Evolutionary conservation across 2,113 vertebrate genomes (phyloP), one percentile per base, ranked within the genome.

Genomic region (Rhinichthys klamathensis): DNA sequence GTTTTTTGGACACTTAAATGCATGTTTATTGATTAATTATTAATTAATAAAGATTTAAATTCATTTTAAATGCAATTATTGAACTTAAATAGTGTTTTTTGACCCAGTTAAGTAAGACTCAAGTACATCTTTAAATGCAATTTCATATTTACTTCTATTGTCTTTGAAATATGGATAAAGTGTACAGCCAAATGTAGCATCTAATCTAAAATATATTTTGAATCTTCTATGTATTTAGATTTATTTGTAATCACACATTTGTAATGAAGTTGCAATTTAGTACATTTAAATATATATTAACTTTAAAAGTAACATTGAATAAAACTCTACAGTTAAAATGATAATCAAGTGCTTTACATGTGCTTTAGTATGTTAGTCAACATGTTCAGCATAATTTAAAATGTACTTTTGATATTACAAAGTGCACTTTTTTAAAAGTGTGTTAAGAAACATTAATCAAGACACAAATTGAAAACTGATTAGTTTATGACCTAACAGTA

Each of bases 401-500:
- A 41, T 41, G 38, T 9, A 8, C 38, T 9, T 41, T 41, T 41
- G 21, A 23, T 2, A 21, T 56, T 56, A 56, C 18, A 56, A 23
- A 51, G 6, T 56, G 54, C 54, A 8, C 21, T 56, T 56, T 56
- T 56, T 21, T 9, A 21, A 56, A 56, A 56, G 54, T 21, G 18
- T 21, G 18, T 56, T 21, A 21, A 56, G 7, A 56, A 56, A 23
- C 30, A 54, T 70, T 46, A 61, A 21, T 51, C 44, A 61, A 80
- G 60, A 49, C 61, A 27, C 0, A 65, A 84, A 35, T 72, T 4
- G 4, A 75, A 79, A 56, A 69, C 32, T 10, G n/a, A 25, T 25
- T 15, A 16, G 41, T n/a, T 60, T 44, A 78, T n/a, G 18, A 63
- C 51, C 84, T 63, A 77, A 30, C 61, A 56, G 51, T 61, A 51